phyloP scores from a whole-genome alignment of 2,113 vertebrate species.

The Pseudorhombus dupliciocellatus region DNA sequence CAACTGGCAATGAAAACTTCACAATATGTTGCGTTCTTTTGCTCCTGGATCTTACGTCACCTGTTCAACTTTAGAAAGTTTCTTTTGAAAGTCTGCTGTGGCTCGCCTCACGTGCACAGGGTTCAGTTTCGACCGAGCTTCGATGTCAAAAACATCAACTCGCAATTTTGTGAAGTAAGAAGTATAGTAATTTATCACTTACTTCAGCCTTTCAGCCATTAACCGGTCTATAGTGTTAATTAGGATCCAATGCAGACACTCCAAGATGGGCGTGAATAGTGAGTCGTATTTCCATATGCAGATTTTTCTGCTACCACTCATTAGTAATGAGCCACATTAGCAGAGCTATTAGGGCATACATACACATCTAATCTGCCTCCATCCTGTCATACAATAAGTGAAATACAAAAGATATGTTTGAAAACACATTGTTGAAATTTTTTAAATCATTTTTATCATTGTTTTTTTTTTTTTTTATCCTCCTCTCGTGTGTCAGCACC shows the following conservation, averaged over 20 bases:
- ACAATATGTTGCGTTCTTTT: too few relatives aligned
- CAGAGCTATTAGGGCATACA: constrained; percentile 38
- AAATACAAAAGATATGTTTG: constrained; percentile 10
- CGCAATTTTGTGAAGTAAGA: constrained; percentile 17
- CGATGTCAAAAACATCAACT: background rate
- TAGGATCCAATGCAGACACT: constrained; percentile 66
- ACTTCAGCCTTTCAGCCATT: constrained; percentile 56
- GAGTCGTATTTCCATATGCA: constrained; percentile 53
- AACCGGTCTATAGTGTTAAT: constrained; percentile 64
- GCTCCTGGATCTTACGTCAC: too few relatives aligned
- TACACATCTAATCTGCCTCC: background rate
- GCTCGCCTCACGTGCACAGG: background rate
- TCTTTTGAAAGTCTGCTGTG: background rate
- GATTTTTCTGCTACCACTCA: constrained; percentile 51
- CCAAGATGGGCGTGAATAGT: constrained; percentile 62
- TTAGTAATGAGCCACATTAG: constrained; percentile 27
- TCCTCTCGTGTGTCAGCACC: constrained; percentile 20
- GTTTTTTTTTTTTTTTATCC: constrained; percentile 21
- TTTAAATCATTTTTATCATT: constrained; percentile 21
- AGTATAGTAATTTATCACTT: constrained; percentile 53
- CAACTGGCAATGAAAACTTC: background rate
- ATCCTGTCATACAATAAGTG: background rate
- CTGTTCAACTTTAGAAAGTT: background rate
- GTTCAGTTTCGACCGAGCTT: background rate
- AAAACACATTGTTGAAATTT: background rate